These are phyloP conservation scores for Latrodectus elegans DNA, from an alignment of 2,888 invertebrate genomes.

Conservation along the genomic window DNA sequence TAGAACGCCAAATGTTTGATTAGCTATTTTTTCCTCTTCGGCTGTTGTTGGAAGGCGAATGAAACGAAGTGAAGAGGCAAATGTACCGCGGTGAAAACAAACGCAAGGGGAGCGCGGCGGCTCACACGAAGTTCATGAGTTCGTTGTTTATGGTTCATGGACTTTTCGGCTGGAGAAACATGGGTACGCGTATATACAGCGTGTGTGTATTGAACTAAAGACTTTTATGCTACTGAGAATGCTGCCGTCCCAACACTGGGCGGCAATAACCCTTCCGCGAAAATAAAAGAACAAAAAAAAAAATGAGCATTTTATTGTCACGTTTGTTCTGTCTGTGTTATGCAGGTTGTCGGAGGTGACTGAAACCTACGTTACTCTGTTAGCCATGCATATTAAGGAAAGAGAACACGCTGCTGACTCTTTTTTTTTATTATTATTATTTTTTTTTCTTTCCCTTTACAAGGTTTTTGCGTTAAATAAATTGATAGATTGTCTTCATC, in stretches of 20 bases:
- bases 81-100: neutral
- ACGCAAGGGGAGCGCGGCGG: conserved; percentile 17
- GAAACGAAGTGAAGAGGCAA: neutral
- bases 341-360: conserved; percentile 14
- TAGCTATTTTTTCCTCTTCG: neutral
- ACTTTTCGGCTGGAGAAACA: conserved; percentile 8
- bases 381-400: conserved; percentile 51
- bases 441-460: neutral
- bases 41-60: too few species aligned
- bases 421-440: conserved; percentile 3
- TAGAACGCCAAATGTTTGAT: neutral
- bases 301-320: conserved; percentile 32
- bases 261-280: conserved; percentile 59
- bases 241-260: conserved; percentile 48
- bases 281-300: conserved; percentile 8
- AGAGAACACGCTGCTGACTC: conserved; percentile 32
- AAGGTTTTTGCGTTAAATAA: conserved; percentile 41
- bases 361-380: conserved; percentile 35
- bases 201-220: conserved; percentile 43
- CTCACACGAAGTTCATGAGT: conserved; percentile 45
- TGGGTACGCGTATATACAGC: conserved; percentile 5
- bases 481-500: conserved; percentile 36
- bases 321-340: conserved; percentile 22
- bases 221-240: conserved; percentile 63
- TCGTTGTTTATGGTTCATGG: conserved; percentile 61